These are phyloP conservation scores for Drosophila neutralis DNA, from an alignment of 2,888 invertebrate genomes.

Conservation along the genomic window DNA sequence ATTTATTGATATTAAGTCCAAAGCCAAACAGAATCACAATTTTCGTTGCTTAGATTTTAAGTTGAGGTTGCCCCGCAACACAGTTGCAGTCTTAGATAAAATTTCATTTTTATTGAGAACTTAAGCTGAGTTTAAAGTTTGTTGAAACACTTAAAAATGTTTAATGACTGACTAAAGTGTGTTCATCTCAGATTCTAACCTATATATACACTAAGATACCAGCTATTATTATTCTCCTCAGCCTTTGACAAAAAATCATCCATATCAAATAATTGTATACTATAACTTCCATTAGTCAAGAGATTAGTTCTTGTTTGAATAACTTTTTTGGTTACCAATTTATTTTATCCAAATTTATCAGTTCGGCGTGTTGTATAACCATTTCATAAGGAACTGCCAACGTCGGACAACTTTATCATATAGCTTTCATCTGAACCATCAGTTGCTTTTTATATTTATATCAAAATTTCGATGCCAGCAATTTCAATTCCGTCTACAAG, in stretches of 20 bases:
- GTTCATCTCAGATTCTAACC: not conserved
- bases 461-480: not conserved
- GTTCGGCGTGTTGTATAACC: too few relatives aligned
- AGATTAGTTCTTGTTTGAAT: not conserved
- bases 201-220: not conserved
- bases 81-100: not conserved
- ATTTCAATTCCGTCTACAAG: not conserved
- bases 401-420: not conserved
- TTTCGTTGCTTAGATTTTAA: not conserved
- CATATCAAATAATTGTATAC: not conserved
- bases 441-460: not conserved
- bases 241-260: not conserved
- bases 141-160: not conserved
- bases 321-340: not conserved
- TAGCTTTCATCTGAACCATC: not conserved
- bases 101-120: not conserved
- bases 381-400: not conserved
- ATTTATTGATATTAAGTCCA: slow-evolving; percentile 28
- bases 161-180: not conserved
- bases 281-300: not conserved
- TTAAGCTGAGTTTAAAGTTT: not conserved
- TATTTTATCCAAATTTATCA: too few relatives aligned
- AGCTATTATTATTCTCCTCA: not conserved
- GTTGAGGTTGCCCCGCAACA: not conserved
- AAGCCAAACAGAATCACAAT: slow-evolving; percentile 1